Evolutionary conservation across 1,140 invertebrate genomes (phyloP).

Genomic region (Hylyphantes graminicola): DNA sequence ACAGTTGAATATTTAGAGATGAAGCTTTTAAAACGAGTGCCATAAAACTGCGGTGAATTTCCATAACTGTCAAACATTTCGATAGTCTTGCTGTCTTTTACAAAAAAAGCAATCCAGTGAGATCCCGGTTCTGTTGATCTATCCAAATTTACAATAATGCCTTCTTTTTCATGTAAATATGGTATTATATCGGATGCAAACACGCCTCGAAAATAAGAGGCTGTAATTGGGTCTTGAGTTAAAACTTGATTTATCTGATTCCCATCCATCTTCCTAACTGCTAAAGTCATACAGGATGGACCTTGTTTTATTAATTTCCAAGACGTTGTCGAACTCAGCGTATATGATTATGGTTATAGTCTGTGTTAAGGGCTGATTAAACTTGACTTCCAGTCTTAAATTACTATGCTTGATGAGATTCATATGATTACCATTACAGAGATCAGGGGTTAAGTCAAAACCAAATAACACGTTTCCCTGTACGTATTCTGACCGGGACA

Average conservation of each 20-base stretch:
- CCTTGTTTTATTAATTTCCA: constrained; percentile 17
- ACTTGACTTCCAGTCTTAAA: constrained; percentile 7
- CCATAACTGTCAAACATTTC: constrained; percentile 1
- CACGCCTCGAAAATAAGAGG: neutral
- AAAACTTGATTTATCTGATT: too few relatives aligned
- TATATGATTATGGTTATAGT: neutral
- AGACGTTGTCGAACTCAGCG: neutral
- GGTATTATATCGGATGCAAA: neutral
- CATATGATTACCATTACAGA: neutral
- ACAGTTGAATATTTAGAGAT: neutral
- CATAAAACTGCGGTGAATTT: neutral
- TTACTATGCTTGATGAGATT: constrained; percentile 3
- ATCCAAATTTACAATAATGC: constrained; percentile 2
- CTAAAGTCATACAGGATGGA: neutral
- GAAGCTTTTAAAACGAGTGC: neutral
- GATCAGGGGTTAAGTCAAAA: constrained; percentile 14
- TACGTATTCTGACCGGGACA: neutral
- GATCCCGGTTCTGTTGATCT: neutral
- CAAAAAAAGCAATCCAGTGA: neutral
- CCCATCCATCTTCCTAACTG: neutral
- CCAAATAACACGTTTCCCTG: neutral
- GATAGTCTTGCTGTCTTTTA: neutral
- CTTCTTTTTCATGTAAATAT: neutral
- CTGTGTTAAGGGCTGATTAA: neutral
- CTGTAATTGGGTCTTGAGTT: neutral